These are phyloP conservation scores for Clinocottus analis DNA, from an alignment of 2,113 vertebrate genomes.

Conservation along the genomic window DNA sequence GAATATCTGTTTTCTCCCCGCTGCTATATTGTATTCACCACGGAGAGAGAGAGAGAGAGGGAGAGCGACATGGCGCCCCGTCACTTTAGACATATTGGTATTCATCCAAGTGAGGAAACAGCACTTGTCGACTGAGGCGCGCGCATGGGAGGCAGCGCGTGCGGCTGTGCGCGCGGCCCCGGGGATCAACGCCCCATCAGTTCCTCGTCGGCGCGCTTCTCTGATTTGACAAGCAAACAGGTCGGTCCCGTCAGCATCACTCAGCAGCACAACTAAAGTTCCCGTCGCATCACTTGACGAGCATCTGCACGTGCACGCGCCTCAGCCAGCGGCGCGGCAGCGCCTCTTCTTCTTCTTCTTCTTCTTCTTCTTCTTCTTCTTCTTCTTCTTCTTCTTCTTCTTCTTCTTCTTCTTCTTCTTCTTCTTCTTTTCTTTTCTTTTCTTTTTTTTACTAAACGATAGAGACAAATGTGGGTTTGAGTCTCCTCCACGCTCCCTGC, in stretches of 20 bases:
- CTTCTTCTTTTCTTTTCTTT: slow-evolving; percentile 8
- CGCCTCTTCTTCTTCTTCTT: too few relatives aligned
- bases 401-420: too few relatives aligned
- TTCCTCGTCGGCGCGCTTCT: slow-evolving; percentile 34
- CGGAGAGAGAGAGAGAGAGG: too few relatives aligned
- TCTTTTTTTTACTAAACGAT: slow-evolving; percentile 10
- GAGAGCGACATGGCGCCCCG: too few relatives aligned
- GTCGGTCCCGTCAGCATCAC: slow-evolving; percentile 63
- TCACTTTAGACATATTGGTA: slow-evolving; percentile 19
- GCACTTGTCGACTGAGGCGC: slow-evolving; percentile 39
- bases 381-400: too few relatives aligned
- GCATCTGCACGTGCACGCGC: slow-evolving; percentile 56
- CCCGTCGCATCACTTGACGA: slow-evolving; percentile 51
- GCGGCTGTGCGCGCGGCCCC: too few relatives aligned
- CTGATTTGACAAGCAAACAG: slow-evolving; percentile 58
- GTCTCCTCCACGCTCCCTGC: slow-evolving; percentile 32
- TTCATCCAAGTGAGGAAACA: slow-evolving; percentile 39
- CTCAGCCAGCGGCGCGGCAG: slow-evolving; percentile 35
- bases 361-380: too few relatives aligned
- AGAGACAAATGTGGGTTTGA: slow-evolving; percentile 32
- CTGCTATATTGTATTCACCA: slow-evolving; percentile 24
- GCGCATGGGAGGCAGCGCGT: background rate
- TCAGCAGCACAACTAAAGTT: slow-evolving; percentile 36
- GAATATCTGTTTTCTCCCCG: background rate
- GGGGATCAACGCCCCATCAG: slow-evolving; percentile 39